phyloP scores from a whole-genome alignment of 2,113 vertebrate species.

The Hymenochirus boettgeri region DNA sequence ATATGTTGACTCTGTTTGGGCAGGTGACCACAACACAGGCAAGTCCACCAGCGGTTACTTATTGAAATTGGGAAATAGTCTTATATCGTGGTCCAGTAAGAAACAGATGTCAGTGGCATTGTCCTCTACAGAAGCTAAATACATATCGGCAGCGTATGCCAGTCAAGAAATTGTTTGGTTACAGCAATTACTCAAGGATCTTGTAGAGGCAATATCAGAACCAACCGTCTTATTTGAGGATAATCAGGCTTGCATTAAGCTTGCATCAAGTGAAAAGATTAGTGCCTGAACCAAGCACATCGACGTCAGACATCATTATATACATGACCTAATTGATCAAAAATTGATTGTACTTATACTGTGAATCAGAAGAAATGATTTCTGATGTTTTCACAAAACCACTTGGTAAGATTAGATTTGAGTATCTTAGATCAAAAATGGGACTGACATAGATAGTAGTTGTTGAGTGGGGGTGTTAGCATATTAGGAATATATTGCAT shows the following conservation, averaged over 20 bases:
- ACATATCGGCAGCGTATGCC: background rate
- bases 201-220: background rate
- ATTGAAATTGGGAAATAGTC: too few species aligned
- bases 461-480: background rate
- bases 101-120: background rate
- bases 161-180: slow-evolving; percentile 5
- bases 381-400: background rate
- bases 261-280: slow-evolving; percentile 5
- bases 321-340: background rate
- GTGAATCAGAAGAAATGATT: background rate
- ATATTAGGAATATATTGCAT: background rate
- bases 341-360: background rate
- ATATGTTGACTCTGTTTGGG: too few species aligned
- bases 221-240: background rate
- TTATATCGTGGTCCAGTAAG: too few species aligned
- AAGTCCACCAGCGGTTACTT: too few species aligned
- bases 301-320: background rate
- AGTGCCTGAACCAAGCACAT: slow-evolving; percentile 2
- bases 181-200: background rate
- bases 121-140: slow-evolving; percentile 4
- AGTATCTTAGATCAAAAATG: background rate
- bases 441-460: background rate
- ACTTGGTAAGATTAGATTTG: background rate
- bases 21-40: too few species aligned
- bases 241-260: slow-evolving; percentile 1